These are phyloP conservation scores for Labrus mixtus DNA, from an alignment of 2,113 vertebrate genomes.

Conservation along the genomic window DNA sequence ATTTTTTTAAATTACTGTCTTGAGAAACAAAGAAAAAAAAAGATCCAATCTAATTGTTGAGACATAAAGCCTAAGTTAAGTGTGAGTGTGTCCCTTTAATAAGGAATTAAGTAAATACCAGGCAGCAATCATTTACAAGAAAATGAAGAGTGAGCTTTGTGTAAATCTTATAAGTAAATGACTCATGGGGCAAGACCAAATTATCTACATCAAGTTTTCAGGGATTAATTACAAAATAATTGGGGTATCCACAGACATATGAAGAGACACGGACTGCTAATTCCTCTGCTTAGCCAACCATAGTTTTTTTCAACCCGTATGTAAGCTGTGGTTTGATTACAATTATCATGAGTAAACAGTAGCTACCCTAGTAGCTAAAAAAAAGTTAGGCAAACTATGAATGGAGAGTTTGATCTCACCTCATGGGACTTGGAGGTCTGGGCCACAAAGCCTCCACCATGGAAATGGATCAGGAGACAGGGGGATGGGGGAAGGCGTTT, in stretches of 20 bases:
- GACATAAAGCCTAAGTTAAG: no score
- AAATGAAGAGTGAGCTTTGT: not conserved
- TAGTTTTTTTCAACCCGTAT: no score
- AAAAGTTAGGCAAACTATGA: not conserved
- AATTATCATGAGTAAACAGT: no score
- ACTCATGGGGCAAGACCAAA: conserved; percentile 8
- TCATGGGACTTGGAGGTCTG: conserved; percentile 95
- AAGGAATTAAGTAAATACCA: not conserved
- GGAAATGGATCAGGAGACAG: conserved; percentile 89
- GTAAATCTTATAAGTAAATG: conserved; percentile 1
- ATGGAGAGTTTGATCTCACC: conserved; percentile 61
- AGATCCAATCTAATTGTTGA: no score
- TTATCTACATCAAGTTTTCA: conserved; percentile 21
- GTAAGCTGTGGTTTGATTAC: no score
- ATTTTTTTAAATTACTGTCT: no score
- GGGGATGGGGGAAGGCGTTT: conserved; percentile 83
- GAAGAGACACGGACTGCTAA: conserved; percentile 4
- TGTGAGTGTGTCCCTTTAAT: no score
- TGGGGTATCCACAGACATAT: conserved; percentile 43
- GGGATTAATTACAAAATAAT: conserved; percentile 57
- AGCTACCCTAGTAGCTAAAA: no score
- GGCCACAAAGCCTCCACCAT: conserved; percentile 93
- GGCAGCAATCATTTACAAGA: not conserved
- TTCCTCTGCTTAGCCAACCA: conserved; percentile 5
- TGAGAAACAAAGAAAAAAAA: no score